Conservation (phyloP, 2,888 invertebrate species). For the Tiphia femorata region DNA sequence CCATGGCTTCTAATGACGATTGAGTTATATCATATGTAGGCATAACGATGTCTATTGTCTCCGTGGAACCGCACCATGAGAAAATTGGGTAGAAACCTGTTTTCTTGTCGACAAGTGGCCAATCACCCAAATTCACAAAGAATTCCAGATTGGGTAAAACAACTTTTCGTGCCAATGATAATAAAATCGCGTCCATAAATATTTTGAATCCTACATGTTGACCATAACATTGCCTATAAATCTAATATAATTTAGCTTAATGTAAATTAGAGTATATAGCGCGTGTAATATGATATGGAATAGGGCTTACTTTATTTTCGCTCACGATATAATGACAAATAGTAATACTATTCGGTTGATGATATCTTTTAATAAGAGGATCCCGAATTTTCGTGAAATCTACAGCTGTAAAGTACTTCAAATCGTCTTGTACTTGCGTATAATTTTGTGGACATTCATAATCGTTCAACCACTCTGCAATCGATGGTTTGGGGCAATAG, state of each 20-base stretch:
- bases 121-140: slow-evolving; percentile 94
- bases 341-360: slow-evolving; percentile 85
- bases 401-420: slow-evolving; percentile 77
- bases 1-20: slow-evolving; percentile 93
- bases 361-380: slow-evolving; percentile 78
- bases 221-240: slow-evolving; percentile 92
- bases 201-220: slow-evolving; percentile 96
- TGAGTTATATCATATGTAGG: slow-evolving; percentile 97
- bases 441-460: slow-evolving; percentile 77
- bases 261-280: slow-evolving; percentile 5
- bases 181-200: slow-evolving; percentile 90
- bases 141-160: slow-evolving; percentile 89
- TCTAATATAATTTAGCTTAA: slow-evolving; percentile 57
- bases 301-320: slow-evolving; percentile 74
- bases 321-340: slow-evolving; percentile 92
- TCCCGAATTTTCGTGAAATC: slow-evolving; percentile 79
- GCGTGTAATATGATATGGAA: background rate
- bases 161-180: slow-evolving; percentile 86
- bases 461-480: slow-evolving; percentile 76
- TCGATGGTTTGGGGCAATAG: slow-evolving; percentile 79
- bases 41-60: slow-evolving; percentile 89
- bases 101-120: slow-evolving; percentile 82
- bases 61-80: slow-evolving; percentile 95
- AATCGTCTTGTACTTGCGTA: slow-evolving; percentile 80
- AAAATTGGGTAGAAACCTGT: slow-evolving; percentile 82